phyloP scores from a whole-genome alignment of 1,140 invertebrate genomes.

The Pseudachorutes palmiensis region DNA sequence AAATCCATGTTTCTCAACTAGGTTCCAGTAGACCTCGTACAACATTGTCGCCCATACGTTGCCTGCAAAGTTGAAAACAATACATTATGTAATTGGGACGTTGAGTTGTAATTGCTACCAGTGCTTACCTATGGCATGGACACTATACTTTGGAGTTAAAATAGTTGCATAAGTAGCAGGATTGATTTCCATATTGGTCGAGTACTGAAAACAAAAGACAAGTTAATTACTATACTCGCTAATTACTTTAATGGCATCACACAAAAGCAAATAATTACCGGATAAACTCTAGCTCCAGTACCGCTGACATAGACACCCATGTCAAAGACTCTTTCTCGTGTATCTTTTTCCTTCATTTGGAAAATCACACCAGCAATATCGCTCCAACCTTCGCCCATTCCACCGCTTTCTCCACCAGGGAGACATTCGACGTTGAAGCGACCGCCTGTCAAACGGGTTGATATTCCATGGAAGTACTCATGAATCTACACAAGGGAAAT shows the following conservation, averaged over 20 bases:
- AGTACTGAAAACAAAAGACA: not conserved
- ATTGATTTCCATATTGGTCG: constrained; percentile 1
- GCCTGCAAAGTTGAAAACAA: not conserved
- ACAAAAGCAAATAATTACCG: not conserved
- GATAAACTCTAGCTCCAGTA: no score
- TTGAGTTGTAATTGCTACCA: not conserved
- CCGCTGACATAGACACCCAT: not conserved
- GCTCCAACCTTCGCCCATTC: constrained; percentile 11
- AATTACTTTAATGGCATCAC: not conserved
- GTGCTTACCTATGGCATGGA: not conserved
- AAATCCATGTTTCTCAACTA: constrained; percentile 14
- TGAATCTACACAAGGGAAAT: not conserved
- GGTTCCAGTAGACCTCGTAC: constrained; percentile 19
- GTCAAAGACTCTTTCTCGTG: not conserved
- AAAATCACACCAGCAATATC: constrained; percentile 2
- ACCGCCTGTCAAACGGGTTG: constrained; percentile 3
- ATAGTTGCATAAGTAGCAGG: not conserved
- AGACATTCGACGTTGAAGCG: not conserved
- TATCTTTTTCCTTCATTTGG: not conserved
- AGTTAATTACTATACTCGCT: not conserved
- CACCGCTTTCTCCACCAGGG: not conserved
- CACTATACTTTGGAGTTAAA: not conserved
- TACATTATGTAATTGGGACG: not conserved
- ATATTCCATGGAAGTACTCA: constrained; percentile 2
- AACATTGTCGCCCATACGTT: constrained; percentile 8